These are phyloP conservation scores for Kryphioiulus occultus DNA, from an alignment of 2,888 invertebrate species.

Conservation along the genomic window DNA sequence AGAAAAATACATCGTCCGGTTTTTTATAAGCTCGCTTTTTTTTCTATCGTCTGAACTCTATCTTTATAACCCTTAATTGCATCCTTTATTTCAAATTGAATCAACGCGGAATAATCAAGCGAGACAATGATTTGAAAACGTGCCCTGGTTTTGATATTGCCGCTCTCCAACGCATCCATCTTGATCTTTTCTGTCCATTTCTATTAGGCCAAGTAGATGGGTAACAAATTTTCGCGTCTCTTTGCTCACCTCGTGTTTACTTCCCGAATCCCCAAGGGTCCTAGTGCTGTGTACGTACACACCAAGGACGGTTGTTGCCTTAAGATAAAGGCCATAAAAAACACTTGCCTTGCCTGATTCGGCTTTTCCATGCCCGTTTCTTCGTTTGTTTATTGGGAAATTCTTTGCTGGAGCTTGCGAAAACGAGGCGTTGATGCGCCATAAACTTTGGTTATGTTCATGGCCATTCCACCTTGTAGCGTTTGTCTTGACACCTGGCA, in stretches of 20 bases:
- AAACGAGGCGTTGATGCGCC: too few species aligned
- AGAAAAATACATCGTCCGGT: neutral
- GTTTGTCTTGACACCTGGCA: too few species aligned
- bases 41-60: neutral
- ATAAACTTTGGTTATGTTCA: too few species aligned
- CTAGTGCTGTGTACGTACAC: neutral
- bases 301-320: neutral
- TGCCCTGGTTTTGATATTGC: neutral
- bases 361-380: neutral
- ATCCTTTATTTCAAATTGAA: constrained; percentile 5
- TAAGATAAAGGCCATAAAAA: neutral
- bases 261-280: neutral
- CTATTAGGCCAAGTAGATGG: neutral
- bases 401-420: too few species aligned
- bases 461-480: too few species aligned
- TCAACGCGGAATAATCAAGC: neutral
- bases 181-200: neutral
- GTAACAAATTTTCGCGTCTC: neutral
- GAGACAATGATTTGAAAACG: constrained; percentile 5
- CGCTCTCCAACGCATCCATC: neutral
- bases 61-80: neutral
- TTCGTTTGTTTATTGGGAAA: neutral
- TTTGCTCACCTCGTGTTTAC: neutral
- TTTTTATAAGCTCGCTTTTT: neutral
- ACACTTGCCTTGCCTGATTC: neutral